Conservation (phyloP, 1,140 invertebrate genomes). For the Chrysopa pallens region DNA sequence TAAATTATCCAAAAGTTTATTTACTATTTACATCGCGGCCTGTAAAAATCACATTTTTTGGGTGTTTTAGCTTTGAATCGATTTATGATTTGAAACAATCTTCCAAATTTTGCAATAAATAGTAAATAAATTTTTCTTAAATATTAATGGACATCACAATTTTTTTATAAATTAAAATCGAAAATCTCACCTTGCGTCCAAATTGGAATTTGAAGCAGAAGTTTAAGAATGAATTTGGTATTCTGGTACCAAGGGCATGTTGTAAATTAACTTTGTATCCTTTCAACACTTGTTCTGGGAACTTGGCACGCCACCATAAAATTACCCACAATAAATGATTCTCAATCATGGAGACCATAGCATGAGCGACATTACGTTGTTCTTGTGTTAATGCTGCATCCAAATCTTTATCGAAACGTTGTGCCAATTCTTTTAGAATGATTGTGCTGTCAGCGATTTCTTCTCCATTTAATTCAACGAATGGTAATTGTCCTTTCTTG, state of each 20-base stretch:
- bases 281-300: conserved; percentile 64
- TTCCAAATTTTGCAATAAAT: background rate
- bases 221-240: conserved; percentile 77
- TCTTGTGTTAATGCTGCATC: conserved; percentile 60
- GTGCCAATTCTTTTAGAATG: conserved; percentile 70
- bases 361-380: conserved; percentile 73
- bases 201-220: conserved; percentile 81
- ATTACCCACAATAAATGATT: conserved; percentile 83
- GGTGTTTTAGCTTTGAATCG: no score
- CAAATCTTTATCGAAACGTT: conserved; percentile 66
- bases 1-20: no score
- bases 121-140: background rate
- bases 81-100: no score
- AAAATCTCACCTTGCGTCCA: conserved; percentile 54
- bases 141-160: background rate
- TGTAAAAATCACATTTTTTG: no score
- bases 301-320: conserved; percentile 74
- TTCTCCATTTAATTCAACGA: conserved; percentile 83
- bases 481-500: conserved; percentile 82
- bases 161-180: no score
- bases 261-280: conserved; percentile 84
- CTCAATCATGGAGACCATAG: conserved; percentile 90
- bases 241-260: conserved; percentile 63
- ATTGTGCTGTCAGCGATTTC: conserved; percentile 80
- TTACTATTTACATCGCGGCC: no score